These are phyloP conservation scores for Luscinia luscinia DNA, from an alignment of 2,797 vertebrate genomes.

Conservation along the genomic window DNA sequence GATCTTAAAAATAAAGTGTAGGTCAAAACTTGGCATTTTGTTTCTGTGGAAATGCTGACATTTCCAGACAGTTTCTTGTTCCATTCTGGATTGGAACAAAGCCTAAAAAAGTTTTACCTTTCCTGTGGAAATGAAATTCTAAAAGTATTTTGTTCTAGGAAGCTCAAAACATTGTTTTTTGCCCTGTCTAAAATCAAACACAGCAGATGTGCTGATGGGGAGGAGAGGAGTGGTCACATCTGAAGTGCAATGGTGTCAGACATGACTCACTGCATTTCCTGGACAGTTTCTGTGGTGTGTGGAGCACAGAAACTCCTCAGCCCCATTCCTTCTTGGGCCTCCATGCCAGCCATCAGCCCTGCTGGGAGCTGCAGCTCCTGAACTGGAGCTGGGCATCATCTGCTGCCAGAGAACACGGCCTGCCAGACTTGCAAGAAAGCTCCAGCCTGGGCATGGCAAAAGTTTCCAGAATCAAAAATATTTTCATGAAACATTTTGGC, in stretches of 20 bases:
- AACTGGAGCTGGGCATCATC: background rate
- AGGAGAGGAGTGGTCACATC: background rate
- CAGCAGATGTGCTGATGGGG: rapidly evolving
- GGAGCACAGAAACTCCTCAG: background rate
- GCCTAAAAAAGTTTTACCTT: background rate
- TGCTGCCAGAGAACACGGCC: background rate
- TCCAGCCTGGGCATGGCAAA: background rate
- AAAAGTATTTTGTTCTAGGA: slow-evolving; percentile 7
- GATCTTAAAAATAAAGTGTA: background rate
- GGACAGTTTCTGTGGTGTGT: background rate
- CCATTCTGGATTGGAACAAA: background rate
- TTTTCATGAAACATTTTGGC: background rate
- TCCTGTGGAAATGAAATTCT: slow-evolving; percentile 5
- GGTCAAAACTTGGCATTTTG: background rate
- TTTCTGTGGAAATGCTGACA: slow-evolving; percentile 2
- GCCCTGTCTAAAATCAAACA: background rate
- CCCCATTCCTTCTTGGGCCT: background rate
- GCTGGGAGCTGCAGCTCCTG: background rate
- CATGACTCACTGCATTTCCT: background rate
- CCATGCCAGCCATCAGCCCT: background rate
- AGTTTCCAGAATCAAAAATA: background rate
- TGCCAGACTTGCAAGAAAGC: background rate
- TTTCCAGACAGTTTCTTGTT: slow-evolving; percentile 35
- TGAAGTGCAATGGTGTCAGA: background rate
- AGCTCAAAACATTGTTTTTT: background rate